Conservation (phyloP, 1,140 invertebrate genomes). For the Drosophila virilis region DNA sequence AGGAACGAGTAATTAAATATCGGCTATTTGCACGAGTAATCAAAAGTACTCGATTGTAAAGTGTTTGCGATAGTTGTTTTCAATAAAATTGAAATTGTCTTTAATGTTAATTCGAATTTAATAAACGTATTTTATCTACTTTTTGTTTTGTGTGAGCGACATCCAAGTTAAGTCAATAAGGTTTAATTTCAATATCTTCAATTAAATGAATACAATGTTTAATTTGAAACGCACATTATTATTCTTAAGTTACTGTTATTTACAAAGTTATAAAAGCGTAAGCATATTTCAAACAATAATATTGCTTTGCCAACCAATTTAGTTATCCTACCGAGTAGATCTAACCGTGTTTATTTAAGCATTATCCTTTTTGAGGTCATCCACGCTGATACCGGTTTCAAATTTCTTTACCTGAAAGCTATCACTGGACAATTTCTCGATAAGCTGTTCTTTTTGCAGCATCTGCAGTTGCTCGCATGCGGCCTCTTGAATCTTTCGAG, state of each 20-base stretch:
- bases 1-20: constrained; percentile 20
- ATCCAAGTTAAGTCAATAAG: too few relatives aligned
- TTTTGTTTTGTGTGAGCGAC: too few relatives aligned
- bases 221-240: too few relatives aligned
- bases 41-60: not conserved
- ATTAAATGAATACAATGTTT: too few relatives aligned
- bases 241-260: too few relatives aligned
- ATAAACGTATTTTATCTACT: too few relatives aligned
- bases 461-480: constrained; percentile 71
- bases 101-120: not conserved
- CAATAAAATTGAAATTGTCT: not conserved
- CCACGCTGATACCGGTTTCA: constrained; percentile 44
- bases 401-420: constrained; percentile 65
- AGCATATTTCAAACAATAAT: too few relatives aligned
- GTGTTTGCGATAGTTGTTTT: not conserved
- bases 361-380: constrained; percentile 60
- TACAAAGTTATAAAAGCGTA: too few relatives aligned
- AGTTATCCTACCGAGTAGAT: too few relatives aligned
- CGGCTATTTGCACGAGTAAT: constrained; percentile 27
- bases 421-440: constrained; percentile 57
- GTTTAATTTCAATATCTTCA: too few relatives aligned
- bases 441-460: constrained; percentile 60
- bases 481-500: constrained; percentile 71
- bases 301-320: too few relatives aligned
- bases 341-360: not conserved